Percentiles rank a stretch among this genome's conserved stretches.
Conservation (phyloP, 2,797 vertebrate genomes). For the Dermochelys coriacea region DNA sequence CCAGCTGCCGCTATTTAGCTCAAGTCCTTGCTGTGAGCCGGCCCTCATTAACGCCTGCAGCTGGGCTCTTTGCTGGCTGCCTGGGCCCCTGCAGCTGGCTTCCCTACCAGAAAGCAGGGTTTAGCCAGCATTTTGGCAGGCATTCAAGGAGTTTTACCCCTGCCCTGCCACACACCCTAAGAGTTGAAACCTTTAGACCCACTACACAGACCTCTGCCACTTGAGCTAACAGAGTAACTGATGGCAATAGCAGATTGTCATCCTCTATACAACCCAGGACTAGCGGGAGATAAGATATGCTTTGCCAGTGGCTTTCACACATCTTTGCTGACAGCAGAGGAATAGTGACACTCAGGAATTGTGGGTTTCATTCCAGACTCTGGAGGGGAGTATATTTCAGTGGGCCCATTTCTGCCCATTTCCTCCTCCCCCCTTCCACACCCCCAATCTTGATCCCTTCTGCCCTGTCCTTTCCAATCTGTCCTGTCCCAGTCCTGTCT, state of each 20-base stretch:
- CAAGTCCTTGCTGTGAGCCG: no score
- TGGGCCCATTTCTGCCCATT: not conserved
- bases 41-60: no score
- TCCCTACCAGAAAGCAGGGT: no score
- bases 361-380: not conserved
- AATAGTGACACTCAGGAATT: not conserved
- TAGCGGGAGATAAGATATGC: not conserved
- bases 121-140: no score
- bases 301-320: not conserved
- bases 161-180: not conserved
- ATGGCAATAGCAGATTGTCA: not conserved
- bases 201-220: not conserved
- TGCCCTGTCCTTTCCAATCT: not conserved
- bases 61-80: no score
- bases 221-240: not conserved
- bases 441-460: not conserved
- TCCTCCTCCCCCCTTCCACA: not conserved
- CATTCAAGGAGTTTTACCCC: no score
- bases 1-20: no score
- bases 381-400: not conserved
- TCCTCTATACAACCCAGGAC: not conserved
- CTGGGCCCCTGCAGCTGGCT: no score
- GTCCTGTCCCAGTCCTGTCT: not conserved
- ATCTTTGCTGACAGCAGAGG: not conserved
- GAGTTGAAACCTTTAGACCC: not conserved